These are phyloP conservation scores for Vandiemenella viatica DNA, from an alignment of 2,888 invertebrate genomes.

Conservation along the genomic window DNA sequence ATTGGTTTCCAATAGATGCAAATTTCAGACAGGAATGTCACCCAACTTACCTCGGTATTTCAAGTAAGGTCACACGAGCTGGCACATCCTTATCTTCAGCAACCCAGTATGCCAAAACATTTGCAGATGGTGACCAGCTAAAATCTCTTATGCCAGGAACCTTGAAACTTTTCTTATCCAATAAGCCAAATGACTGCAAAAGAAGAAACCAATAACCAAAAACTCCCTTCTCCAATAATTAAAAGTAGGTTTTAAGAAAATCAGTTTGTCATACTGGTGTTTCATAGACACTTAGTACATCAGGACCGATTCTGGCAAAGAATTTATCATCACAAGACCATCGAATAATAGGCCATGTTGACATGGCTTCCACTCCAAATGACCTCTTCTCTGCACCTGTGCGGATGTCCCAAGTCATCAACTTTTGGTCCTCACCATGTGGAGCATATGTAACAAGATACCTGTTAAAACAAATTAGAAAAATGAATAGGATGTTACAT, in stretches of 20 bases:
- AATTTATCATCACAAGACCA: conserved; percentile 95
- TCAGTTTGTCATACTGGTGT: conserved; percentile 48
- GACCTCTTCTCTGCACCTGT: conserved; percentile 86
- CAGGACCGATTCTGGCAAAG: conserved; percentile 76
- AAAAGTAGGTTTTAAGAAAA: neutral
- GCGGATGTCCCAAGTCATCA: conserved; percentile 93
- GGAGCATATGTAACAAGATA: conserved; percentile 92
- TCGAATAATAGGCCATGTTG: conserved; percentile 87
- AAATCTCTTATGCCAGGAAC: conserved; percentile 83
- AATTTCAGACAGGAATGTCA: no score
- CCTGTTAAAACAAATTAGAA: conserved; percentile 29
- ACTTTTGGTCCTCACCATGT: conserved; percentile 47
- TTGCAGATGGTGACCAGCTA: conserved; percentile 96
- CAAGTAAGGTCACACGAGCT: conserved; percentile 82
- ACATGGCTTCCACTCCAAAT: conserved; percentile 58
- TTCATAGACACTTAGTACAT: conserved; percentile 84
- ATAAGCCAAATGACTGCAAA: conserved; percentile 64
- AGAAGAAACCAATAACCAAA: neutral
- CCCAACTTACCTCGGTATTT: conserved; percentile 61
- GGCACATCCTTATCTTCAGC: conserved; percentile 95
- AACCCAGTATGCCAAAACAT: conserved; percentile 93
- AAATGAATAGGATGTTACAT: neutral
- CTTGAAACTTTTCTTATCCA: conserved; percentile 90
- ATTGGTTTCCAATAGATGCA: no score
- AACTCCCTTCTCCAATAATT: no score